phyloP scores from a whole-genome alignment of 2,797 vertebrate genomes.

The Staurois parvus region DNA sequence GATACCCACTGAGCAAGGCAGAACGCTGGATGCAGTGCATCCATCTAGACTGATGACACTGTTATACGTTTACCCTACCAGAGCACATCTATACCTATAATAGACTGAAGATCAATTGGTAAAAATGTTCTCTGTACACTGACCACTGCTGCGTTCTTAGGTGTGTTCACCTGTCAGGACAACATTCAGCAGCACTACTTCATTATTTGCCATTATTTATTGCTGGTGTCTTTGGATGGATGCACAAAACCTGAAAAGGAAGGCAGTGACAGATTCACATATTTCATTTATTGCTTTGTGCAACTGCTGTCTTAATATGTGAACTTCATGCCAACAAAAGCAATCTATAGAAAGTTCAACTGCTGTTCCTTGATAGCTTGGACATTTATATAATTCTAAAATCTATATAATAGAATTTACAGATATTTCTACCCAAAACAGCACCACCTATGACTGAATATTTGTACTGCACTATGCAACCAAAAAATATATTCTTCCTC shows the following conservation, averaged over 20 bases:
- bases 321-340: not conserved
- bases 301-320: not conserved
- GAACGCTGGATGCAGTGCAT: conserved; percentile 86
- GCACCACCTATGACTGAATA: not conserved
- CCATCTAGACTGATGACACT: conserved; percentile 32
- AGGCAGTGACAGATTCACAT: not conserved
- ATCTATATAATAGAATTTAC: not conserved
- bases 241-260: not conserved
- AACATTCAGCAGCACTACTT: not conserved
- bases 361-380: not conserved
- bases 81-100: not conserved
- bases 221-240: not conserved
- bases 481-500: not conserved
- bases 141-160: not conserved
- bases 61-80: not conserved
- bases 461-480: not conserved
- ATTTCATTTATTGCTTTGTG: not conserved
- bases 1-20: conserved; percentile 82
- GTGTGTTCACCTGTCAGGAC: not conserved
- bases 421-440: not conserved
- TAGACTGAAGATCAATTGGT: not conserved
- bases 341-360: not conserved
- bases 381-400: no score
- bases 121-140: not conserved
- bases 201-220: not conserved